Base-by-base conservation (phyloP, 2,797 vertebrate genomes). In the Lagodon rhomboides region DNA sequence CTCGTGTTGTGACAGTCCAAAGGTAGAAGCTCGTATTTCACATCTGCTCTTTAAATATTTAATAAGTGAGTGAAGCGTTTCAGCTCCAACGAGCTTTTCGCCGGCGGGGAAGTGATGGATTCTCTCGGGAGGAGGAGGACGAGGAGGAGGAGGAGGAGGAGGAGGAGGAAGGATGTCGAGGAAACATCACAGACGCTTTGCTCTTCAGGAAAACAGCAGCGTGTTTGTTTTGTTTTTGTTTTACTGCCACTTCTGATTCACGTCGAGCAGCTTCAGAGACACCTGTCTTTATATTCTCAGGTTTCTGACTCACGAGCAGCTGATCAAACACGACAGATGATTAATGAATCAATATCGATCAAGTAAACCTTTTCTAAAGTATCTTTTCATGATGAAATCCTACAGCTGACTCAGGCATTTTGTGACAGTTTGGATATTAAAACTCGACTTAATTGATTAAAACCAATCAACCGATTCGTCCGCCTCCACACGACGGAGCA, bases 1-100 rank as follows among this genome's bases (percentile, higher is more conserved):
- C 75, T 74, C 41, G n/a, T 84, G 75, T 80, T 83, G 66, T 85
- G 82, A 81, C 75, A 72, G 12, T 49, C 22, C 11, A 17, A 27
- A 79, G 74, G 44, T 54, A 59, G 38, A 77, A 82, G 58, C 62
- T 71, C 15, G 58, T 64, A 43, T 70, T 77, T 73, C 68, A 81
- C 80, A 69, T 73, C 47, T 64, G 59, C 69, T 73, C 68, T 68
- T 62, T 78, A 74, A 86, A 84, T 86, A 80, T 84, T 85, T 80
- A 61, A 82, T 56, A 23, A 44, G 5, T 0, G 20, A 63, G 66
- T 2, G 2, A 16, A 41, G 38, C 12, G 55, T 43, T 75, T 84
- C 49, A 30, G 61, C 74, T 77, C 58, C 66, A 20, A 3, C 16
- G 66, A 76, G 65, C 66, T 46, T 6, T 6, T 44, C 7, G 11